These are phyloP conservation scores for Saxicola maurus DNA, from an alignment of 2,797 vertebrate species.

Conservation along the genomic window DNA sequence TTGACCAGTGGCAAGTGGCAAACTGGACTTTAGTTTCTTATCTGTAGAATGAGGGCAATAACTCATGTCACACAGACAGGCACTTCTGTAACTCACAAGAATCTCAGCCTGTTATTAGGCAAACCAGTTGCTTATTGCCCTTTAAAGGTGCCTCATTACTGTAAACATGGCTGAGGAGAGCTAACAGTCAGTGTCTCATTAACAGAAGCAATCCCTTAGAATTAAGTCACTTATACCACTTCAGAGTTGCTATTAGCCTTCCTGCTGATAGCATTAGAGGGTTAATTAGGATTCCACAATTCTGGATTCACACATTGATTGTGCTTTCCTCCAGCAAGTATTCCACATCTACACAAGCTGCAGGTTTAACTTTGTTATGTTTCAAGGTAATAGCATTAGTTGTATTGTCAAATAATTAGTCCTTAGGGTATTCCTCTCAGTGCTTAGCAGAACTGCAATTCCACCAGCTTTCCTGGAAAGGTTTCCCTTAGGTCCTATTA, in stretches of 20 bases:
- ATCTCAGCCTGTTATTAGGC: neutral
- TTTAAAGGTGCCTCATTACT: neutral
- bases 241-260: neutral
- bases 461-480: slow-evolving; percentile 25
- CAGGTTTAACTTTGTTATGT: neutral
- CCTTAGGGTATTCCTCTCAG: slow-evolving; percentile 28
- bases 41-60: neutral
- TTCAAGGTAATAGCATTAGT: slow-evolving; percentile 23
- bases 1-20: too few species aligned
- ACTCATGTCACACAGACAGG: accelerated
- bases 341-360: neutral
- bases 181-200: neutral
- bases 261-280: neutral
- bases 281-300: neutral
- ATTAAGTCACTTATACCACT: neutral
- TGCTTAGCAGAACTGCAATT: slow-evolving; percentile 28
- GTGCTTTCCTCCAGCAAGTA: neutral
- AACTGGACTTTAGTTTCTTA: neutral
- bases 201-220: neutral
- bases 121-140: neutral
- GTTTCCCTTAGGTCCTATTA: slow-evolving; percentile 59
- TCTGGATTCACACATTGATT: accelerated
- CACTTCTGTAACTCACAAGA: neutral
- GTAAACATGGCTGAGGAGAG: neutral
- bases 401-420: slow-evolving; percentile 59